phyloP scores from a whole-genome alignment of 2,113 vertebrate genomes.

The Apeltes quadracus region DNA sequence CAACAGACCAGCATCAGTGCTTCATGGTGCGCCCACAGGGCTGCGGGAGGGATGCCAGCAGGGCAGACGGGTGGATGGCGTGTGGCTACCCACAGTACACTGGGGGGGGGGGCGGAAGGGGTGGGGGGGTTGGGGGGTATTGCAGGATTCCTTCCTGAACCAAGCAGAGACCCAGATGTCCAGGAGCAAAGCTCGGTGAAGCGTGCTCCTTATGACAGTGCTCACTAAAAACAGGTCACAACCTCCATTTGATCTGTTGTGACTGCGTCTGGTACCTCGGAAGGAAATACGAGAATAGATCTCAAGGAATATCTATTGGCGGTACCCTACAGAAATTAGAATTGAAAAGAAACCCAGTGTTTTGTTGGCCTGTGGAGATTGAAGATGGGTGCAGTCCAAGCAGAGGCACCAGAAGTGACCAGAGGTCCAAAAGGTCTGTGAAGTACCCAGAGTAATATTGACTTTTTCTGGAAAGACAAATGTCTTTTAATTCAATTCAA shows the following conservation, averaged over 20 bases:
- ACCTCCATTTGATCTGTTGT: too few relatives aligned
- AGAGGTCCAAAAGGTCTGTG: not conserved
- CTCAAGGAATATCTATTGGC: not conserved
- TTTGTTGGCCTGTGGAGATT: not conserved
- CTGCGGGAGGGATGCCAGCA: conserved; percentile 53
- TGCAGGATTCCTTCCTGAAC: conserved; percentile 52
- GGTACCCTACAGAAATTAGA: not conserved
- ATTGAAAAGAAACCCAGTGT: not conserved
- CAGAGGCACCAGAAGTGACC: not conserved
- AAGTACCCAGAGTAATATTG: not conserved
- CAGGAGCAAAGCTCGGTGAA: conserved; percentile 18
- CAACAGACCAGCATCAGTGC: too few relatives aligned
- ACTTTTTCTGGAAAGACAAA: not conserved
- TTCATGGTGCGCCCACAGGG: conserved; percentile 1
- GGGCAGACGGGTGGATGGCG: conserved; percentile 71
- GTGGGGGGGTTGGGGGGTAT: too few relatives aligned
- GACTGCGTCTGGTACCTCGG: not conserved
- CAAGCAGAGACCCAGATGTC: conserved; percentile 54
- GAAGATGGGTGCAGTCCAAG: not conserved
- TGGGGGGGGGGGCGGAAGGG: conserved; percentile 7
- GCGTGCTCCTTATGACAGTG: not conserved
- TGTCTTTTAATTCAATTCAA: too few relatives aligned
- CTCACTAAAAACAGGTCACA: not conserved
- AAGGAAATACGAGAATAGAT: not conserved
- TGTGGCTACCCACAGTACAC: conserved; percentile 44